Evolutionary conservation across 2,888 invertebrate genomes (phyloP), one percentile per base, ranked within the genome.

Genomic region (Apamea monoglypha): DNA sequence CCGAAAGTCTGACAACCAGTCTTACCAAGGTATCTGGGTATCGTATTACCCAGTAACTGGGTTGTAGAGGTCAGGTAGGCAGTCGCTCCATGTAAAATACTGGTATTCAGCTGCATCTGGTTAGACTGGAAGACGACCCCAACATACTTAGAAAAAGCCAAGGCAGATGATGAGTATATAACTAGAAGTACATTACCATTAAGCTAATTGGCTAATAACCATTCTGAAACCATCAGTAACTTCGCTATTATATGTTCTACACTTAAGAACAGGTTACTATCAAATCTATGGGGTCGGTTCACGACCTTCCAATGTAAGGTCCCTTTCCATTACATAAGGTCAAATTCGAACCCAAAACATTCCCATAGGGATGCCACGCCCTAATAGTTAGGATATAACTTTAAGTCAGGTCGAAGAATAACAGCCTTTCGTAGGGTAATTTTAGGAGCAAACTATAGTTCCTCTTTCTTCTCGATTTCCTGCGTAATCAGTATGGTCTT

Each of bases 281-380:
- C 67, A 81, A 83, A 85, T 81, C 73, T 78, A 77, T 81, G 59
- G 75, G 78, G 74, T 80, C 70, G 47, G 80, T 76, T 83, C 75
- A 81, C 59, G 77, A 80, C 75, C 72, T 82, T 76, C 40, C 70
- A 66, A 69, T 74, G 61, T 75, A 78, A 81, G 79, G 71, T 74
- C 87, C 82, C 72, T 74, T 69, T 61, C 61, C 78, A 84, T 87
- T 83, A 87, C 77, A 70, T 68, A 78, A 78, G 83, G 81, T 86
- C 79, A 86, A 40, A 79, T 85, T 82, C 63, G 50, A 80, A 78
- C 76, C 66, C 81, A 40, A 80, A 68, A 82, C 61, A 80, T 83
- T 79, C 76, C 85, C 85, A 64, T 68, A 12, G 80, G 88, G 78
- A 82, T 63, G 73, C 70, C 63, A 75, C 77, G 56, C 72, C 83